Conservation (phyloP, 2,797 vertebrate genomes). For the Acrocephalus scirpaceus region DNA sequence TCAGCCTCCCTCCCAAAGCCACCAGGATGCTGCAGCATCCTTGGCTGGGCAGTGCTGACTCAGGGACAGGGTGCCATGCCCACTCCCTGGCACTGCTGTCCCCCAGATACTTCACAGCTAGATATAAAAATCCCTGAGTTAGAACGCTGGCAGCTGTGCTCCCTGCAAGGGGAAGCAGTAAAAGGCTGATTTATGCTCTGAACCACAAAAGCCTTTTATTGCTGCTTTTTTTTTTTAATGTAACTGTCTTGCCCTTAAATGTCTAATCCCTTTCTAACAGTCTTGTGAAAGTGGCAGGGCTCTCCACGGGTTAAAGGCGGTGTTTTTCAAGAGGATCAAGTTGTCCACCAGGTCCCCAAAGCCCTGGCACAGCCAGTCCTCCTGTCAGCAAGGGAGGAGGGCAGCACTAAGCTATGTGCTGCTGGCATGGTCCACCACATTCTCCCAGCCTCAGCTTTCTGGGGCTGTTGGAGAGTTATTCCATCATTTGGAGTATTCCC, state of each 20-base stretch:
- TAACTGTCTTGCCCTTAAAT: constrained; percentile 3
- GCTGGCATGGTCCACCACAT: accelerated
- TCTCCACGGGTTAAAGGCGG: background rate
- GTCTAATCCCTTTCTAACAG: constrained; percentile 3
- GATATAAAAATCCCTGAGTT: constrained; percentile 1
- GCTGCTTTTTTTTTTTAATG: background rate
- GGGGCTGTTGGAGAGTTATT: background rate
- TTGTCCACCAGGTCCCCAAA: background rate
- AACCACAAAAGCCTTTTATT: constrained; percentile 2
- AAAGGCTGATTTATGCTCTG: constrained; percentile 25
- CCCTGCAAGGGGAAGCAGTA: background rate
- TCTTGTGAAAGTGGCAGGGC: background rate
- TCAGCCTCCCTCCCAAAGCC: background rate
- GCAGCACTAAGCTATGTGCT: background rate
- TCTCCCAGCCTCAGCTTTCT: background rate
- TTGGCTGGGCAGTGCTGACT: background rate
- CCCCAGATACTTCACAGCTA: background rate
- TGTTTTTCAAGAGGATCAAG: background rate
- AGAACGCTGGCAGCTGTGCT: background rate
- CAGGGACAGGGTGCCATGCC: accelerated
- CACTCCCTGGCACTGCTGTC: background rate
- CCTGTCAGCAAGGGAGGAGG: background rate
- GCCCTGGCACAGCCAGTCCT: background rate
- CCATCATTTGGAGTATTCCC: background rate
- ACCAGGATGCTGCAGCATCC: background rate